Percentiles rank a stretch among this genome's conserved stretches.
Evolutionary conservation across 2,113 vertebrate species (phyloP).

Genomic region (Spheniscus mendiculus): DNA sequence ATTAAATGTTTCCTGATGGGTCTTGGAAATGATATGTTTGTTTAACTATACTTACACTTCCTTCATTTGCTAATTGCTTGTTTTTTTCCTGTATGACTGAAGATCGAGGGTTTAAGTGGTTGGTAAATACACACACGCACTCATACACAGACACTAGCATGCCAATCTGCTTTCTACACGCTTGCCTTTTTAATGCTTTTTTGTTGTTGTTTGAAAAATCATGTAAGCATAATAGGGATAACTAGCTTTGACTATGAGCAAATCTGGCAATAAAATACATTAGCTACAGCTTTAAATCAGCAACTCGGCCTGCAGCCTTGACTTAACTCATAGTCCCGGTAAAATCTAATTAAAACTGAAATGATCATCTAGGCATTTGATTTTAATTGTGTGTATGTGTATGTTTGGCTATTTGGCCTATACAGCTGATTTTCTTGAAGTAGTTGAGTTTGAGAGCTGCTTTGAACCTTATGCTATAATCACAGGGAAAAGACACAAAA

Average conservation of each 20-base stretch:
- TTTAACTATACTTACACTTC: neutral
- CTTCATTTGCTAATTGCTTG: neutral
- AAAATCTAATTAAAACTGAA: conserved; percentile 72
- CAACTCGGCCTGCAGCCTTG: conserved; percentile 55
- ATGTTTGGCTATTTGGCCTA: neutral
- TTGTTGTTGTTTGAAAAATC: conserved; percentile 38
- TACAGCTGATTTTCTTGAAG: neutral
- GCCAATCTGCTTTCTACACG: neutral
- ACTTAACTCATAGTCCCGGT: conserved; percentile 44
- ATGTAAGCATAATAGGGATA: conserved; percentile 63
- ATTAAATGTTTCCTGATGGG: neutral
- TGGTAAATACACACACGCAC: neutral
- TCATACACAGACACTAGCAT: neutral
- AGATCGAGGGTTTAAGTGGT: neutral
- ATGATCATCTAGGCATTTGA: conserved; percentile 40
- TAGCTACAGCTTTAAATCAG: conserved; percentile 70
- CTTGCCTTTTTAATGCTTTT: neutral
- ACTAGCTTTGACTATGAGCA: conserved; percentile 71
- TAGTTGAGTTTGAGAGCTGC: neutral
- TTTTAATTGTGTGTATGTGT: conserved; percentile 8
- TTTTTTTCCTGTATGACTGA: neutral
- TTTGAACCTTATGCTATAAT: neutral
- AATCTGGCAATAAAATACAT: conserved; percentile 70
- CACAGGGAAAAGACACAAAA: neutral
- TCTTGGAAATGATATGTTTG: conserved; percentile 7